Base-by-base conservation (phyloP, 2,888 invertebrate genomes). In the Acleris laterana region DNA sequence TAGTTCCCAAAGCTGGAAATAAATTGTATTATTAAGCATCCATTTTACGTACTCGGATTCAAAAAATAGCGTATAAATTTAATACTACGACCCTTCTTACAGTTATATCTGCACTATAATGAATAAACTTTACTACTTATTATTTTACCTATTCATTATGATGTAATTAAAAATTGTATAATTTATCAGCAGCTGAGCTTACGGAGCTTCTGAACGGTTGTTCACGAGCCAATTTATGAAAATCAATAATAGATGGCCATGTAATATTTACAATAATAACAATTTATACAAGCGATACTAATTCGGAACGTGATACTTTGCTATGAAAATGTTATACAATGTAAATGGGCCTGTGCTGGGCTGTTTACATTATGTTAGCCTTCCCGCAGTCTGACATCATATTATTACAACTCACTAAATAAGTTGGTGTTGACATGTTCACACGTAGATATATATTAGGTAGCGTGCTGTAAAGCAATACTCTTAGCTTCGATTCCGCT, bases 401-500 rank as follows among this genome's bases (percentile, higher is more conserved):
- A 20, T 42, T 61, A 20, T 42, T 60, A 51, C 60, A 65, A 61
- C 60, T 65, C 44, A 65, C 65, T 65, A 60, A 50, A 65, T 65
- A 55, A 59, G 58, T 59, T 59, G 25, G 58, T 58, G 48, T 49
- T 59, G 58, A 49, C 49, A 59, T 49, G 58, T 46, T 46, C 5
- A 19, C 16, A 25, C 38, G 25, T 32, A 60, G 25, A 65, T 60
- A 60, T 56, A 60, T 32, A 32, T 52, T 44, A 50, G 48, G 61
- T 66, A 50, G 63, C 51, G 46, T 44, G 65, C 51, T 62, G 69
- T 68, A 68, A 70, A 70, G 68, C 68, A 70, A 70, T 68, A 66
- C 66, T 48, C 60, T 56, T 58, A 75, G 74, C 74, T 74, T 76
- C 78, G 80, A 83, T 81, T 81, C 73, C 77, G 74, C 74, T 78